These are phyloP conservation scores for Vidua macroura DNA, from an alignment of 2,113 vertebrate species.

Conservation along the genomic window DNA sequence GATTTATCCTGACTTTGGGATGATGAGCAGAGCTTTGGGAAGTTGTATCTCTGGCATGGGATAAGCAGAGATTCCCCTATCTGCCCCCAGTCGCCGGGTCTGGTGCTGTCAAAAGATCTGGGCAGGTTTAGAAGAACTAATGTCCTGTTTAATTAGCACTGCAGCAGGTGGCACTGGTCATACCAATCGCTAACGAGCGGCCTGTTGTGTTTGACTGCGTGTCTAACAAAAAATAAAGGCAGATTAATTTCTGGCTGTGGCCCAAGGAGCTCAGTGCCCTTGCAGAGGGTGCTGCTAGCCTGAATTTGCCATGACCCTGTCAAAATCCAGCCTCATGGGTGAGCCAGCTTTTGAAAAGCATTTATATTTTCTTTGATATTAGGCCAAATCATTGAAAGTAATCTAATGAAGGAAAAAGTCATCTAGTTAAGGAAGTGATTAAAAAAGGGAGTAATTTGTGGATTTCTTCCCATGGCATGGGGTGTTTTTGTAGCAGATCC, in stretches of 20 bases:
- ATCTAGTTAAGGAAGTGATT: background rate
- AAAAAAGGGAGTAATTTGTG: background rate
- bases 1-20: background rate
- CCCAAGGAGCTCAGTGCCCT: background rate
- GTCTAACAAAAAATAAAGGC: background rate
- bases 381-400: background rate
- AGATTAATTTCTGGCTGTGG: background rate
- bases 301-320: background rate
- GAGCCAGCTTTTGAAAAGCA: background rate
- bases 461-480: background rate
- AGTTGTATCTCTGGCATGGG: background rate
- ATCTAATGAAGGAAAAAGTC: background rate
- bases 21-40: background rate
- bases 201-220: background rate
- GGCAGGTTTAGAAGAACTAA: accelerated
- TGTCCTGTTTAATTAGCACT: background rate
- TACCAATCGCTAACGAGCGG: accelerated
- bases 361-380: background rate
- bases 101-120: background rate
- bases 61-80: background rate
- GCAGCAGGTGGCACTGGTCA: background rate
- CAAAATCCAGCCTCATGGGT: background rate
- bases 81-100: accelerated
- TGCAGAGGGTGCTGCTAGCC: background rate
- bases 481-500: background rate